Evolutionary conservation across 2,888 invertebrate species (phyloP).

Genomic region (Liodrosophila aerea): DNA sequence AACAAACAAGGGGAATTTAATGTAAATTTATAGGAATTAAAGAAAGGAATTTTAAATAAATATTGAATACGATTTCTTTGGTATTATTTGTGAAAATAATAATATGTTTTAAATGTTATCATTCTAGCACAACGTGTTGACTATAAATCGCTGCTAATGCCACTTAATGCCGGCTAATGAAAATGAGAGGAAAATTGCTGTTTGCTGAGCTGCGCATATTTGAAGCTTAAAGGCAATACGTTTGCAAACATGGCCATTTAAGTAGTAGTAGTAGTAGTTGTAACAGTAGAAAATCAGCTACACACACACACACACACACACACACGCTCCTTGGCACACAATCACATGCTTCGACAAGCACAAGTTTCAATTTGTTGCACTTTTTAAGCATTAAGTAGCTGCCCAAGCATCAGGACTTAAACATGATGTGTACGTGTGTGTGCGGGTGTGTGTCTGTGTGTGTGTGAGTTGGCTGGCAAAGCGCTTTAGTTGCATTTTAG

Average conservation of each 20-base stretch:
- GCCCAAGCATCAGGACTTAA: constrained; percentile 53
- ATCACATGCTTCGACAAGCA: constrained; percentile 80
- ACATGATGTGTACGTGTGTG: constrained; percentile 26
- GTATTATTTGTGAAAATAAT: no score
- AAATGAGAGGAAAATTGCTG: constrained; percentile 28
- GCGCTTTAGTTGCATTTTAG: constrained; percentile 69
- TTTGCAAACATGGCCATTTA: constrained; percentile 55
- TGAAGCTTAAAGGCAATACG: constrained; percentile 62
- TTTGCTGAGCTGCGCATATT: constrained; percentile 38
- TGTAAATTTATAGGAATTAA: no score
- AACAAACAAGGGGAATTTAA: no score
- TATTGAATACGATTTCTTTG: no score
- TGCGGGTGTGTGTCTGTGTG: constrained; percentile 28
- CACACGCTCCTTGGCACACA: constrained; percentile 57
- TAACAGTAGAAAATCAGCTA: constrained; percentile 22
- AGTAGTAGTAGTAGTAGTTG: constrained; percentile 26
- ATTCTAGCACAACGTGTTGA: no score
- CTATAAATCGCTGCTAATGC: constrained; percentile 24
- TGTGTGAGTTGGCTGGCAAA: constrained; percentile 56
- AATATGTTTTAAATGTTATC: no score
- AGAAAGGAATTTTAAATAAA: no score
- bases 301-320: constrained; percentile 13
- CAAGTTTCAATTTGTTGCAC: constrained; percentile 81
- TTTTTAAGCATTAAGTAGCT: constrained; percentile 78
- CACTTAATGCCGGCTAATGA: constrained; percentile 21